A percentile compares a stretch with the other conserved stretches of the same genome.
These are phyloP conservation scores for Rhagonycha fulva DNA, from an alignment of 2,888 invertebrate genomes.

Conservation along the genomic window DNA sequence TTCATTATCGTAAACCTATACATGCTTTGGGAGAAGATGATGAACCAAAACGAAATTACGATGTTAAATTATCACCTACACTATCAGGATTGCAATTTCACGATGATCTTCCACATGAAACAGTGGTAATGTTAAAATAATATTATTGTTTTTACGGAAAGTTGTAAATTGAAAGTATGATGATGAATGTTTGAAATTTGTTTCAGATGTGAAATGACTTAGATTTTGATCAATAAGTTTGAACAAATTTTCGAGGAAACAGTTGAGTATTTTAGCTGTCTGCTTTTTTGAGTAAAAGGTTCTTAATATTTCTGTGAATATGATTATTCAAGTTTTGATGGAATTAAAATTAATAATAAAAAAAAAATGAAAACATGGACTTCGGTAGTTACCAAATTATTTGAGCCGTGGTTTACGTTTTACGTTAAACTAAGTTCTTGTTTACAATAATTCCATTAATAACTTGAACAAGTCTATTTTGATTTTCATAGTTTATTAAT, in stretches of 20 bases:
- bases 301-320: neutral
- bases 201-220: neutral
- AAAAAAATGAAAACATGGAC: no score
- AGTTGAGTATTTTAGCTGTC: neutral
- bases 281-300: neutral
- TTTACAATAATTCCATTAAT: no score
- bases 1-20: slow-evolving; percentile 74
- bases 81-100: slow-evolving; percentile 86
- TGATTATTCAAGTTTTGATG: neutral
- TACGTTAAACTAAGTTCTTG: no score
- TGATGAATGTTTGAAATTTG: neutral
- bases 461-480: no score
- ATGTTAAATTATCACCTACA: slow-evolving; percentile 69
- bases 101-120: slow-evolving; percentile 83
- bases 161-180: neutral
- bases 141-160: neutral
- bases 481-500: no score
- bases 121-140: slow-evolving; percentile 65
- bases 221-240: neutral
- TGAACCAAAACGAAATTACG: slow-evolving; percentile 62
- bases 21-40: slow-evolving; percentile 69
- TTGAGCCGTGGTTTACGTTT: no score
- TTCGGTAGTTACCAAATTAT: no score
- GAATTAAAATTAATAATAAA: neutral
- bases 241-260: neutral